Evolutionary conservation across 2,888 invertebrate species (phyloP), one percentile per base, ranked within the genome.

Genomic region (Calliopum simillimum): DNA sequence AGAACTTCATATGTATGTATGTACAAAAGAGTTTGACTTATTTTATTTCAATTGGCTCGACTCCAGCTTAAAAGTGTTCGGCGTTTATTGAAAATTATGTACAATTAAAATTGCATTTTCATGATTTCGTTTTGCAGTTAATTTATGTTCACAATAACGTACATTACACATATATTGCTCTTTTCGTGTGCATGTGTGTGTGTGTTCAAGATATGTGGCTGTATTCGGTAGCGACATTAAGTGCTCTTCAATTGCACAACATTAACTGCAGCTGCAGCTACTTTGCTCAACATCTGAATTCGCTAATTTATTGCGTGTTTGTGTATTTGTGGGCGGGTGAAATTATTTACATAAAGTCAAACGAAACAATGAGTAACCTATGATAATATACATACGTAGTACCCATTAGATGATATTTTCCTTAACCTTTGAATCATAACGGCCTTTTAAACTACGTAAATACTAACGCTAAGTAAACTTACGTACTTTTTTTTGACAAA

Each of bases 221-320:
- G 23, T 23, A 13, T 53, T 53, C 23, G 53, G 21, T 23, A 14
- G 23, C 19, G 53, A 53, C 53, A 53, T 23, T 12, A 53, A 53
- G 53, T 21, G 23, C 19, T 19, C 53, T 19, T 53, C 53, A 53
- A 23, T 53, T 53, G 53, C 53, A 23, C 53, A 53, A 16, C 53
- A 33, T 33, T 33, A 53, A 53, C 53, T 53, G 4, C 53, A 53
- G 21, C 53, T 21, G 23, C 23, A 13, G 53, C 53, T 53, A 23
- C 33, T 8, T 8, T 8, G 33, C 33, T 33, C 33, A 33, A 8
- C 33, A 33, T 33, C 53, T 53, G 53, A 53, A 23, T 53, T 53
- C 53, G 53, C 53, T 53, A 53, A 53, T 53, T 53, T 53, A 53
- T 53, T 53, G 21, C 53, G 21, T 53, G 23, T 53, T 6, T 33